Evolutionary conservation across 1,140 invertebrate genomes (phyloP).

Genomic region (Drosophila sp.): DNA sequence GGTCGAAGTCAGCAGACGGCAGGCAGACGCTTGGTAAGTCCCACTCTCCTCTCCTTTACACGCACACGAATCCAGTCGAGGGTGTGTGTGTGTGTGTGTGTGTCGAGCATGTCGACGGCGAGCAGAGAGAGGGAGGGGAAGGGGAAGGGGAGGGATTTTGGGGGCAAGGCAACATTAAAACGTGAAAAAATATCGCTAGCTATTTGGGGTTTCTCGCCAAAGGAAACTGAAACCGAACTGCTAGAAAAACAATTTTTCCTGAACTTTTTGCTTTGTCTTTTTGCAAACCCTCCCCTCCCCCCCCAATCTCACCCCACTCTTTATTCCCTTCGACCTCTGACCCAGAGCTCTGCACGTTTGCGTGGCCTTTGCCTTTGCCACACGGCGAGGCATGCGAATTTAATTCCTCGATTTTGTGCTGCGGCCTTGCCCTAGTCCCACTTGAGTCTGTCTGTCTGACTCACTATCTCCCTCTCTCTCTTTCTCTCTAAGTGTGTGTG

Average conservation of each 20-base stretch:
- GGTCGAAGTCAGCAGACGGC: conserved; percentile 42
- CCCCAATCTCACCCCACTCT: conserved; percentile 16
- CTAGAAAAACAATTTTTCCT: conserved; percentile 73
- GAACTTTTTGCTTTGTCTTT: conserved; percentile 61
- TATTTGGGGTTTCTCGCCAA: conserved; percentile 44
- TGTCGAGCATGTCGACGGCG: conserved; percentile 24
- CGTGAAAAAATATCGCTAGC: conserved; percentile 55
- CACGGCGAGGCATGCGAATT: conserved; percentile 65
- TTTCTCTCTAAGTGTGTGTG: conserved; percentile 13
- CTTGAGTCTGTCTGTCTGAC: conserved; percentile 38
- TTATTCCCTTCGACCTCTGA: conserved; percentile 1
- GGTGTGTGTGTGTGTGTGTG: conserved; percentile 36
- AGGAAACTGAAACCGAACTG: conserved; percentile 54
- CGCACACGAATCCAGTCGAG: conserved; percentile 40
- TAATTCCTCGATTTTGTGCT: conserved; percentile 67
- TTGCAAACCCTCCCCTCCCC: conserved; percentile 13
- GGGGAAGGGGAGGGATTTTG: neutral
- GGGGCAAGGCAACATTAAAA: conserved; percentile 49
- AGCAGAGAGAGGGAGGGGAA: neutral
- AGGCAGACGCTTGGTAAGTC: conserved; percentile 49
- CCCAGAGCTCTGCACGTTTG: conserved; percentile 14
- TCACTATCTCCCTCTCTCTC: conserved; percentile 4
- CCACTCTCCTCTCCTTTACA: conserved; percentile 25
- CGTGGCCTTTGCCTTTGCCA: conserved; percentile 37
- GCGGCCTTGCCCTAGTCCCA: conserved; percentile 77